These are phyloP conservation scores for Zaprionus ghesquierei DNA, from an alignment of 1,140 invertebrate species.

Conservation along the genomic window DNA sequence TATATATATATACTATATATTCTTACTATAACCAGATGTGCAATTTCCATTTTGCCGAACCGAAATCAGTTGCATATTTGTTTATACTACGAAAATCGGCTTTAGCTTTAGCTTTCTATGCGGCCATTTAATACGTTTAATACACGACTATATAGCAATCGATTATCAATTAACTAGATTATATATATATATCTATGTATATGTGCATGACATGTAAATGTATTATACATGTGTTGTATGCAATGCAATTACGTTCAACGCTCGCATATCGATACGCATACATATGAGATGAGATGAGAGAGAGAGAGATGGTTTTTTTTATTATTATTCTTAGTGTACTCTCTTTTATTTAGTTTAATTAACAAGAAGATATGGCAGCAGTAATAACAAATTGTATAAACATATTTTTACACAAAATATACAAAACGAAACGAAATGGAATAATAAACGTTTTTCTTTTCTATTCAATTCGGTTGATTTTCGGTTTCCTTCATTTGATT, in stretches of 20 bases:
- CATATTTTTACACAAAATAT: slow-evolving; percentile 68
- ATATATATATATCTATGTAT: neutral
- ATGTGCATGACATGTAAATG: slow-evolving; percentile 12
- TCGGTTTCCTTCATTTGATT: slow-evolving; percentile 3
- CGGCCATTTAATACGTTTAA: slow-evolving; percentile 50
- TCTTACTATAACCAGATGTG: slow-evolving; percentile 20
- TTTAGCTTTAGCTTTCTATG: slow-evolving; percentile 63
- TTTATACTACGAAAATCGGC: slow-evolving; percentile 34
- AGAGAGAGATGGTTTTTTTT: no score
- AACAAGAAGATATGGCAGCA: neutral
- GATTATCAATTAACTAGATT: slow-evolving; percentile 11
- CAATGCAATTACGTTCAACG: slow-evolving; percentile 26
- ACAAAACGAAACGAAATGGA: slow-evolving; percentile 38
- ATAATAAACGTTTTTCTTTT: slow-evolving; percentile 19
- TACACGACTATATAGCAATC: slow-evolving; percentile 22
- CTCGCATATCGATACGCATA: slow-evolving; percentile 63
- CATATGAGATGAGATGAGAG: slow-evolving; percentile 13
- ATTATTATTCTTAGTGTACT: slow-evolving; percentile 1
- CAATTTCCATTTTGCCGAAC: slow-evolving; percentile 41
- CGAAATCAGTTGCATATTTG: neutral
- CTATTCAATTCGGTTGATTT: slow-evolving; percentile 26
- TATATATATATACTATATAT: neutral
- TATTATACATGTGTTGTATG: slow-evolving; percentile 15
- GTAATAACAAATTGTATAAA: slow-evolving; percentile 10
- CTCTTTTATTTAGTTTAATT: slow-evolving; percentile 23